Base-by-base conservation (phyloP, 2,113 vertebrate genomes). In the Bothrops jararaca region DNA sequence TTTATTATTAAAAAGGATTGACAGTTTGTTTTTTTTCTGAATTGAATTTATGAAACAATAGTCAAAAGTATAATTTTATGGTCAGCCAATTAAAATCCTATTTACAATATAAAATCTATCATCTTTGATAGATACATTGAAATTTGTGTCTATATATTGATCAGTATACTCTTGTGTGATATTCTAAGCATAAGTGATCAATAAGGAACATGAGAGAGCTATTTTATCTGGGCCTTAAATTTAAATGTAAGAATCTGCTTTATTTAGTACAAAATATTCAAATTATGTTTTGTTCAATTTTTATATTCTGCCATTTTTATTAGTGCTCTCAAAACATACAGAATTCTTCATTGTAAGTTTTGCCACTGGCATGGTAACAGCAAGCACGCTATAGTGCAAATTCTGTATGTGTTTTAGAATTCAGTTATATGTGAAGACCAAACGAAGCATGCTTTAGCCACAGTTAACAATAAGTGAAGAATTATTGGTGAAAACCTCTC, bases 71-170 rank as follows among this genome's bases (percentile, higher is more conserved):
- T 69, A 1, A 95, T 95, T 80, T 39, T 80, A 22, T 26, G 58
- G 48, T 64, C 2, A 22, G 15, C n/a, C 52, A 5, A 58, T 52
- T 24, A 50, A 94, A 56, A 1, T 94, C 93, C 96, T 94, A 95
- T 12, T 2, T 2, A 0, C 94, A 95, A 93, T 53, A 0, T 88
- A 94, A 95, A 85, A 89, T 12, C 86, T 85, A 90, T 53, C 91
- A 92, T 93, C 89, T 91, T 90, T 92, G 54, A n/a, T 93, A 91
- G 52, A 89, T 53, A 92, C 94, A 92, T 24, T 5, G 1, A 93
- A 90, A 53, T 45, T 9, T 90, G 54, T 10, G 4, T 39, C 13
- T 87, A n/a, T 92, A 90, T 57, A 89, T 18, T 5, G 18, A 80
- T 5, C 23, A 2, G 50, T 91, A 91, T 10, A 92, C 4, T 2